Conservation (phyloP, 2,113 vertebrate species). For the Pionites leucogaster region DNA sequence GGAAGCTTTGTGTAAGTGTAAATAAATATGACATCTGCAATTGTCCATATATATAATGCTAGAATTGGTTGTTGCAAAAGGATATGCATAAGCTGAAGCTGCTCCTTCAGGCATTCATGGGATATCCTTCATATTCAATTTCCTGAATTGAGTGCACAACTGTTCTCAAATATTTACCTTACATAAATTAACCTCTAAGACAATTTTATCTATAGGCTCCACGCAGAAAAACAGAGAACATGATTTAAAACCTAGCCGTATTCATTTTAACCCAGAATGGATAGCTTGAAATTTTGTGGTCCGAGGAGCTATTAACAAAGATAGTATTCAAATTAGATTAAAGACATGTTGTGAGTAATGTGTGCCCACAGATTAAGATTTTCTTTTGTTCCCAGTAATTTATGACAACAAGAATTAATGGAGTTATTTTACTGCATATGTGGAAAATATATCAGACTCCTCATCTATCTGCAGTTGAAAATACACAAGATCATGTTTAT, state of each 20-base stretch:
- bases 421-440: conserved; percentile 9
- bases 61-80: not conserved
- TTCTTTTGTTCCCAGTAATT: not conserved
- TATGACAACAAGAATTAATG: conserved; percentile 2
- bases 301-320: conserved; percentile 18
- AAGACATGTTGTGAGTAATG: conserved; percentile 9
- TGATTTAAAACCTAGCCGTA: not conserved
- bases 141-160: not conserved
- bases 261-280: not conserved
- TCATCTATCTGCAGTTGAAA: conserved; percentile 2
- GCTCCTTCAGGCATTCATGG: not conserved
- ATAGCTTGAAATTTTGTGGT: not conserved
- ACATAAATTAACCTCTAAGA: not conserved
- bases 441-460: not conserved
- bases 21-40: not conserved
- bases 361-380: conserved; percentile 9
- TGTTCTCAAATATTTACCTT: not conserved
- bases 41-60: not conserved
- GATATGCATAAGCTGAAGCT: not conserved
- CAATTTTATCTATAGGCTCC: not conserved
- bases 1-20: not conserved
- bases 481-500: not conserved
- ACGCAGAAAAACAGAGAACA: not conserved
- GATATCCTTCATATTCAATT: not conserved
- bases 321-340: conserved; percentile 39